Conservation (phyloP, 2,797 vertebrate species). For the Xyrichtys novacula region DNA sequence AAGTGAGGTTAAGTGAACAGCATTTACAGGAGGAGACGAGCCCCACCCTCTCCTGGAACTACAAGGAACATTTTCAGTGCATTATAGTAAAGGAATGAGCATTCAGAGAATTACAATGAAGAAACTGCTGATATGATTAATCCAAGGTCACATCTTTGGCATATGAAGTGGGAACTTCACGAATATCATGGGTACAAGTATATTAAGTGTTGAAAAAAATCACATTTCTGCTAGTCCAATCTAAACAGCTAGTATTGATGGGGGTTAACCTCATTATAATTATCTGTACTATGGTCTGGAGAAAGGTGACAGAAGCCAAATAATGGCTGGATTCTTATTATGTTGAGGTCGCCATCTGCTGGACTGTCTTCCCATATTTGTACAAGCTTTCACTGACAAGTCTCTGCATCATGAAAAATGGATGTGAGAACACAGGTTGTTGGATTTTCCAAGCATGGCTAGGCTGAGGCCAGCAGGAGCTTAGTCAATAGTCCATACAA, state of each 20-base stretch:
- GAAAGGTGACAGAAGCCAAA: background rate
- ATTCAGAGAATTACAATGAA: slow-evolving; percentile 28
- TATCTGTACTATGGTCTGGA: slow-evolving; percentile 13
- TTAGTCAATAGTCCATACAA: background rate
- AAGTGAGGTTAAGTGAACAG: background rate
- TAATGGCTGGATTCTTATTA: background rate
- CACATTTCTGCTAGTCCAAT: background rate
- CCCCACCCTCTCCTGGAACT: background rate
- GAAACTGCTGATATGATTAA: slow-evolving; percentile 1
- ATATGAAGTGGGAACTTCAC: slow-evolving; percentile 16
- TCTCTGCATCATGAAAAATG: background rate
- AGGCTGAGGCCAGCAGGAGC: slow-evolving; percentile 8
- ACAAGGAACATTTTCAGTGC: background rate
- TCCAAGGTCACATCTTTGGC: slow-evolving; percentile 28
- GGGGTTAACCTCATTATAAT: background rate
- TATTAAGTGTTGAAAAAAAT: background rate
- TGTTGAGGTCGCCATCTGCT: slow-evolving; percentile 26
- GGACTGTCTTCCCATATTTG: background rate
- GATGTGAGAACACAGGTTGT: background rate
- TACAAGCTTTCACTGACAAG: background rate
- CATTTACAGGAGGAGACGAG: no score
- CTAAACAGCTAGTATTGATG: slow-evolving; percentile 2
- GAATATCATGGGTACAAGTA: background rate
- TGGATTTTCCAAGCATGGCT: slow-evolving; percentile 12
- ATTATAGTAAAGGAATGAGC: background rate